Conservation (phyloP, 2,797 vertebrate species). For the Semotilus atromaculatus region DNA sequence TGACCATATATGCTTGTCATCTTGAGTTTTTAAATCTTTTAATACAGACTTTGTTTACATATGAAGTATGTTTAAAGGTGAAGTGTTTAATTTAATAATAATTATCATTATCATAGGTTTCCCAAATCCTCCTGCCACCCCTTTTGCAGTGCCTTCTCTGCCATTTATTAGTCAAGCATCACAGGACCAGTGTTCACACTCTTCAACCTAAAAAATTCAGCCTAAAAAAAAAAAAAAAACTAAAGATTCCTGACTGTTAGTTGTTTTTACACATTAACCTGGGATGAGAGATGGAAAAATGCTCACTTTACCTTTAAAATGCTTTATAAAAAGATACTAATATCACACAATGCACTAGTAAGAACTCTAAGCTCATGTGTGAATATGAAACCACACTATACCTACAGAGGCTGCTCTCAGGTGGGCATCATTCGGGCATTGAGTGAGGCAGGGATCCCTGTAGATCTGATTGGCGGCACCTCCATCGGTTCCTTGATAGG, state of each 20-base stretch:
- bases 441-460: constrained; percentile 86
- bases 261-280: background rate
- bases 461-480: constrained; percentile 92
- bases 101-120: background rate
- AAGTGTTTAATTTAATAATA: background rate
- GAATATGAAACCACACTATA: background rate
- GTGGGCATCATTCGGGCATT: constrained; percentile 89
- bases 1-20: background rate
- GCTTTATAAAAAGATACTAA: background rate
- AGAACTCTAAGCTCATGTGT: background rate
- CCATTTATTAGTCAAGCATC: background rate
- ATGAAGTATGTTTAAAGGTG: constrained; percentile 20
- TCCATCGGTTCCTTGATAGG: constrained; percentile 93
- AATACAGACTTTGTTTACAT: background rate
- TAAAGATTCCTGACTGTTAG: background rate
- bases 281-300: background rate
- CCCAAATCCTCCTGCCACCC: background rate
- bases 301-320: constrained; percentile 17
- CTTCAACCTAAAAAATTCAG: background rate
- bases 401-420: constrained; percentile 89
- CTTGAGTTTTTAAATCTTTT: background rate
- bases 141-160: background rate
- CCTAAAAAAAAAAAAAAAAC: too few relatives aligned
- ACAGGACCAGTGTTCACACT: too few relatives aligned
- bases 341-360: background rate